Percentiles rank a stretch among this genome's conserved stretches.
These are phyloP conservation scores for Sebastes steindachneri DNA, from an alignment of 2,797 vertebrate species.

Conservation along the genomic window DNA sequence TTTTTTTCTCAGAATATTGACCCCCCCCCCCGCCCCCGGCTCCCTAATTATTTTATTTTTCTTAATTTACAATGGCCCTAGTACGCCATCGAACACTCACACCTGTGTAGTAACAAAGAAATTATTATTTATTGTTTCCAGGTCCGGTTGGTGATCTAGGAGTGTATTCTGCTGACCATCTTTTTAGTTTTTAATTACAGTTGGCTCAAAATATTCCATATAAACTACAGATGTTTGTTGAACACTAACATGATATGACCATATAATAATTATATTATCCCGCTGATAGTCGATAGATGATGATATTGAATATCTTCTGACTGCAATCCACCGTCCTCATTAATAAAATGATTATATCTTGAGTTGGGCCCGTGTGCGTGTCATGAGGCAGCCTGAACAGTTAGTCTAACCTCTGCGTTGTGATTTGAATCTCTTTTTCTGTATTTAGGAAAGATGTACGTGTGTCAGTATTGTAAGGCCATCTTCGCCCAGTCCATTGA, in stretches of 20 bases:
- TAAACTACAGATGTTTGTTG: neutral
- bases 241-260: neutral
- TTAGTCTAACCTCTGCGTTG: neutral
- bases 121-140: neutral
- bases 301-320: neutral
- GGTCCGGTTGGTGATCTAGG: too few relatives aligned
- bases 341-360: neutral
- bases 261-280: neutral
- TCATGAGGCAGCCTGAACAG: neutral
- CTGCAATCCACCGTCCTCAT: neutral
- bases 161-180: too few relatives aligned
- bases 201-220: too few relatives aligned
- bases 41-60: too few relatives aligned
- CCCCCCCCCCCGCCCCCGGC: too few relatives aligned
- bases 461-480: constrained; percentile 91
- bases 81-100: neutral
- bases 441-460: constrained; percentile 90
- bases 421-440: neutral
- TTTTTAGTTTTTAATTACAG: too few relatives aligned
- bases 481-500: constrained; percentile 92
- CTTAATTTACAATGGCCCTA: too few relatives aligned
- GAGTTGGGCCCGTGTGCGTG: neutral
- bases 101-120: neutral
- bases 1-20: too few relatives aligned
- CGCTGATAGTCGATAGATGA: neutral